Evolutionary conservation across 2,888 invertebrate genomes (phyloP), one percentile per base, ranked within the genome.

Genomic region (Digitonthophagus gazella): DNA sequence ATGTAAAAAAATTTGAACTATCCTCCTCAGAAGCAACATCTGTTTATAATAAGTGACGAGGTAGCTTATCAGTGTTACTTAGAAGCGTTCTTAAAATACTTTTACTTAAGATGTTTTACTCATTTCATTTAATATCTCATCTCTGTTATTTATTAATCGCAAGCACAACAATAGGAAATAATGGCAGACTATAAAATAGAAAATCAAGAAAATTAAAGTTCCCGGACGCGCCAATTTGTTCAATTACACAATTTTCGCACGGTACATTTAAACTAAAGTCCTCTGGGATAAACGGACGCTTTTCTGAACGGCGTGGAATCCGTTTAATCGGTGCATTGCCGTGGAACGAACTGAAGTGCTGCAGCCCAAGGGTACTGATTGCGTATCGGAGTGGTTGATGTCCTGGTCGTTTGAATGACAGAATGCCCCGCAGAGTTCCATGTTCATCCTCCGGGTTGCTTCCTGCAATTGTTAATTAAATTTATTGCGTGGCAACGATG

Each of bases 401-500:
- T 75, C 72, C 69, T 77, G 75, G 71, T 78, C 72, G 67, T 78
- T 71, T 65, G 75, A 67, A 65, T 77, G 74, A 70, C 78, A 78
- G 70, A 78, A 79, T 58, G 76, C 69, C 19, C 75, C 76, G 11
- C 78, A 73, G 0, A 81, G 71, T 1, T 79, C 80, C 18, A 78
- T 73, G 71, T 81, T 78, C 84, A 84, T 84, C 57, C 81, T 77
- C 66, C 79, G 78, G 8, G 81, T 83, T 16, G 84, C 83, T 54
- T 83, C 81, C 84, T 84, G 77, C 28, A 78, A 78, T 61, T 61
- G 61, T 71, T 54, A 64, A 67, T 54, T 16, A 20, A 8, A 64
- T 65, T 64, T 14, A 65, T 20, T 16, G 19, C 15, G 11, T 44
- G 44, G 15, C 8, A 18, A 67, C 18, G 22, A 6, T 57, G 57